Evolutionary conservation across 2,888 invertebrate genomes (phyloP).

Genomic region (Siphlonurus alternatus): DNA sequence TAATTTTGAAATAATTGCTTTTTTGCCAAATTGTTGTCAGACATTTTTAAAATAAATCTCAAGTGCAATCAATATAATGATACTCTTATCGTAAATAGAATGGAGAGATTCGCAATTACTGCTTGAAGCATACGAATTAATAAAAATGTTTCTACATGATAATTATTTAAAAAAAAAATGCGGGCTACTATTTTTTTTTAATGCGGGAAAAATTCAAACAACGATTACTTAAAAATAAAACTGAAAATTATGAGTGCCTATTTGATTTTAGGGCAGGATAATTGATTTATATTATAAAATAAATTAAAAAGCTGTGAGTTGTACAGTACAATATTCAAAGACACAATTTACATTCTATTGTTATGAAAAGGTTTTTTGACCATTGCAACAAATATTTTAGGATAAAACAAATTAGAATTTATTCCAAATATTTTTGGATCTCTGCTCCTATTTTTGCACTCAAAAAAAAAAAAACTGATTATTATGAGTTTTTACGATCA

Average conservation of each 20-base stretch:
- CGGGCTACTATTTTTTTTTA: neutral
- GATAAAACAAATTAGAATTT: too few species aligned
- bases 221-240: neutral
- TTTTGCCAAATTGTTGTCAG: neutral
- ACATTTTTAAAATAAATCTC: neutral
- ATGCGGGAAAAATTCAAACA: neutral
- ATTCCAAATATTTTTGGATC: too few species aligned
- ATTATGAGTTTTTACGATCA: neutral
- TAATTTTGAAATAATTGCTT: neutral
- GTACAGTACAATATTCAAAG: too few species aligned
- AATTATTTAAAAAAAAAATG: neutral
- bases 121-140: neutral
- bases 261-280: neutral
- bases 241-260: neutral
- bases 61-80: neutral
- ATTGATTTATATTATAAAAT: neutral
- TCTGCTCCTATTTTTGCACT: too few species aligned
- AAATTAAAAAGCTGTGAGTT: neutral
- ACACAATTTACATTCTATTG: too few species aligned
- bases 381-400: too few species aligned
- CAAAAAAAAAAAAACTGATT: neutral
- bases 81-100: neutral
- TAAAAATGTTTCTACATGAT: neutral
- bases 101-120: neutral
- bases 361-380: too few species aligned